Evolutionary conservation across 2,888 invertebrate species (phyloP), one percentile per base, ranked within the genome.

Genomic region (Microctonus hyperodae): DNA sequence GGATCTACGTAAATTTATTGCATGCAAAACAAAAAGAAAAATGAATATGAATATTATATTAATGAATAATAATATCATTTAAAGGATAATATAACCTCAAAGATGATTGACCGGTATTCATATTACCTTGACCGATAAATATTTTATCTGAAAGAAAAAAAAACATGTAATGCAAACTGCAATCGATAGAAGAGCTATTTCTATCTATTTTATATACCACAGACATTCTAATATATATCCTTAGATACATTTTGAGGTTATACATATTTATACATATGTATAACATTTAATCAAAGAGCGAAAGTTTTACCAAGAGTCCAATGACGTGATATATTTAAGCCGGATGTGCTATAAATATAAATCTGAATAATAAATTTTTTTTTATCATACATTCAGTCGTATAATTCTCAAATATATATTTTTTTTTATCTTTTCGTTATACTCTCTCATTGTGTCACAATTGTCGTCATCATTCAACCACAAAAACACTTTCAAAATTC

Each of bases 251-350:
- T n/a, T n/a, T 5, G 28, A 28, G 5, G 7, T 28, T 7, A 3
- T 6, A 11, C 13, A 37, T 13, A 37, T n/a, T n/a, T n/a, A n/a
- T 4, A 5, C 9, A 23, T 51, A 22, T n/a, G n/a, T 10, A 22
- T 9, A 28, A 55, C 6, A 28, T 16, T 22, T 28, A 55, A 48
- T 35, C 31, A 25, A 53, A 20, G 23, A 62, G 66, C 62, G 62
- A 66, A 66, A 66, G 66, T 66, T 55, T 16, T 16, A 28, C n/a
- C 31, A 9, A 16, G 20, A 55, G 6, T 11, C 10, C n/a, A n/a
- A 33, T 25, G n/a, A 51, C 25, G 25, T 51, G 28, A 44, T 40
- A 4, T 1, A 44, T 7, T 44, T 16, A 31, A 55, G 2, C 44
- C 44, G 40, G 48, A 44, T 37, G 48, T 7, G 28, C 23, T 31